phyloP scores from a whole-genome alignment of 2,888 invertebrate species.

The Falcaria lacertinaria region DNA sequence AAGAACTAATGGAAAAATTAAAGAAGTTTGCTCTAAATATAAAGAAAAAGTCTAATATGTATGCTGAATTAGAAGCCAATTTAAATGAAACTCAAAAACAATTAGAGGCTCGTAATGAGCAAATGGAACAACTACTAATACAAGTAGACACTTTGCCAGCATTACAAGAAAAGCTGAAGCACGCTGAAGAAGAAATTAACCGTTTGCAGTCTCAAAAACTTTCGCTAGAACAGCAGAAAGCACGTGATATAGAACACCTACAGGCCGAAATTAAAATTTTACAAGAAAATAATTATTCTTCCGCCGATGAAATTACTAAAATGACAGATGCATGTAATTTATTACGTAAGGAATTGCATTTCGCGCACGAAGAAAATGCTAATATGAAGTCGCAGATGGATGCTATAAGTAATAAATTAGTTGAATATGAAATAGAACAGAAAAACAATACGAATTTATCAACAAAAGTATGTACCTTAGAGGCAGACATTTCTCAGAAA shows the following conservation, averaged over 20 bases:
- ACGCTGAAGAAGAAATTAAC: constrained; percentile 60
- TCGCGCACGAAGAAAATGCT: constrained; percentile 42
- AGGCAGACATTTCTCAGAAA: constrained; percentile 58
- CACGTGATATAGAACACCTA: constrained; percentile 36
- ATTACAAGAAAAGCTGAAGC: constrained; percentile 58
- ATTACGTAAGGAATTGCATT: constrained; percentile 43
- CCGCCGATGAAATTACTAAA: constrained; percentile 40
- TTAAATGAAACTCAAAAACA: constrained; percentile 53
- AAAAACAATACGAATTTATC: constrained; percentile 59
- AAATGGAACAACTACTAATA: constrained; percentile 51
- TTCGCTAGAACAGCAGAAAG: constrained; percentile 45
- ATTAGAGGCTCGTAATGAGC: constrained; percentile 44
- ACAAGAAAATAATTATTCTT: constrained; percentile 31
- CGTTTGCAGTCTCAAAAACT: constrained; percentile 47
- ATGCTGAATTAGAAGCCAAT: constrained; percentile 82
- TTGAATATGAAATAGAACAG: constrained; percentile 62
- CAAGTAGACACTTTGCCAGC: constrained; percentile 56
- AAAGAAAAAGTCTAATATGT: constrained; percentile 84
- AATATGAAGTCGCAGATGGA: constrained; percentile 48
- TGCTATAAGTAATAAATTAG: constrained; percentile 58
- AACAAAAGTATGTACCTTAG: constrained; percentile 59
- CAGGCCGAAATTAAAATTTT: constrained; percentile 40
- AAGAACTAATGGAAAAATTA: constrained; percentile 86
- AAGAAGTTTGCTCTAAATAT: constrained; percentile 88
- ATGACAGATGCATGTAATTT: constrained; percentile 39